A percentile compares a stretch with the other conserved stretches of the same genome.
Conservation (phyloP, 1,140 invertebrate genomes). For the Subanguina moxae region DNA sequence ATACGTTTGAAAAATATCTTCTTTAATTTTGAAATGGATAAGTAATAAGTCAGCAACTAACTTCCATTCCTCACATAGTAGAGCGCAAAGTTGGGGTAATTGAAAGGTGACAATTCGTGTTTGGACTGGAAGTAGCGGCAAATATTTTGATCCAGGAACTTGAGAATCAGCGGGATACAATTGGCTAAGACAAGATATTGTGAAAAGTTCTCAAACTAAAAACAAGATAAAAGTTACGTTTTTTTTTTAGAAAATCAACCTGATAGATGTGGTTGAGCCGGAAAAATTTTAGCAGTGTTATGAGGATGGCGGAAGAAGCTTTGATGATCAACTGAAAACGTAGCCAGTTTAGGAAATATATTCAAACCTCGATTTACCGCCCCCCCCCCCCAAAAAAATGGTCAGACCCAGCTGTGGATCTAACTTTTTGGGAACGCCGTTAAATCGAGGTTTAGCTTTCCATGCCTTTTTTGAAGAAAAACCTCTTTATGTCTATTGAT, state of each 20-base stretch:
- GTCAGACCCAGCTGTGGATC: too few relatives aligned
- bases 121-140: constrained; percentile 88
- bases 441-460: neutral
- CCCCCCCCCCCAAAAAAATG: too few relatives aligned
- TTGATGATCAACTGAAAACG: constrained; percentile 87
- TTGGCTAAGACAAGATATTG: constrained; percentile 98
- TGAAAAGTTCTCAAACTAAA: constrained; percentile 89
- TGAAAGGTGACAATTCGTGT: constrained; percentile 68
- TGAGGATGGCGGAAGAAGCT: constrained; percentile 85
- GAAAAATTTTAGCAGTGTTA: constrained; percentile 91
- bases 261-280: constrained; percentile 96
- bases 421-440: neutral
- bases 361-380: too few relatives aligned
- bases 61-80: constrained; percentile 50
- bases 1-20: neutral
- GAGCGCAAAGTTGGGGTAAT: constrained; percentile 48
- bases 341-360: too few relatives aligned
- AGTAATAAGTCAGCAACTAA: constrained; percentile 17
- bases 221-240: too few relatives aligned
- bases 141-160: constrained; percentile 99
- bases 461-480: constrained; percentile 58
- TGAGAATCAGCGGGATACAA: constrained; percentile 93
- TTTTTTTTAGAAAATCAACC: too few relatives aligned
- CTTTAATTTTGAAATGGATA: neutral
- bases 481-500: constrained; percentile 92